Conservation (phyloP, 1,140 invertebrate species). For the Coenobita brevimanus region DNA sequence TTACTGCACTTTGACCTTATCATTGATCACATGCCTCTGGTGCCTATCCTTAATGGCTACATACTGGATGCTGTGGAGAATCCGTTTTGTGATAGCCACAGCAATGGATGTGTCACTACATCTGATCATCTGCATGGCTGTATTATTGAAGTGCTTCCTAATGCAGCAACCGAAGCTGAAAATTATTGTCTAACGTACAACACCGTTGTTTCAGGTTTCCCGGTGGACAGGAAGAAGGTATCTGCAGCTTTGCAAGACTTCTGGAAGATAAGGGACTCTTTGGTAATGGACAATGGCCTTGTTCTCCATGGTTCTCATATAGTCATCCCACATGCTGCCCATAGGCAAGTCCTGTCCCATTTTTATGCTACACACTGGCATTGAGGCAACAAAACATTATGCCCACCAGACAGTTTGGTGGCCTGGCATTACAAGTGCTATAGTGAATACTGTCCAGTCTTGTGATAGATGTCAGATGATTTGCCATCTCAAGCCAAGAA, state of each 20-base stretch:
- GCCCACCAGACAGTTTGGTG: too few relatives aligned
- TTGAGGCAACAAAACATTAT: slow-evolving; percentile 18
- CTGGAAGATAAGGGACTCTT: slow-evolving; percentile 32
- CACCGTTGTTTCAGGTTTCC: slow-evolving; percentile 16
- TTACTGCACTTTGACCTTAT: slow-evolving; percentile 17
- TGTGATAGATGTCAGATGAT: slow-evolving; percentile 25
- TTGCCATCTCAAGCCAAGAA: slow-evolving; percentile 26
- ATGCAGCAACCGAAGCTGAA: not conserved
- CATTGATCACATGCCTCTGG: slow-evolving; percentile 51
- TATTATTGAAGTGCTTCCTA: slow-evolving; percentile 7
- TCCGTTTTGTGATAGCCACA: slow-evolving; percentile 13
- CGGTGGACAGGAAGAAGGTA: slow-evolving; percentile 8
- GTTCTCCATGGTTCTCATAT: slow-evolving; percentile 17
- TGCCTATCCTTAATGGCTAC: slow-evolving; percentile 38
- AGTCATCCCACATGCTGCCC: not conserved
- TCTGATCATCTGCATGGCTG: not conserved
- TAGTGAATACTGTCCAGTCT: slow-evolving; percentile 18
- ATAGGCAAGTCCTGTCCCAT: not conserved
- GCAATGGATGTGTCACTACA: not conserved
- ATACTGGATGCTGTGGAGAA: slow-evolving; percentile 35
- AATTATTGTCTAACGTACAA: not conserved
- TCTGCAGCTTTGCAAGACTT: not conserved
- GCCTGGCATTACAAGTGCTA: slow-evolving; percentile 38
- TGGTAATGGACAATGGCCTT: slow-evolving; percentile 6
- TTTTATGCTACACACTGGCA: not conserved